Conservation (phyloP, 2,113 vertebrate genomes). For the Sinocyclocheilus rhinocerous region DNA sequence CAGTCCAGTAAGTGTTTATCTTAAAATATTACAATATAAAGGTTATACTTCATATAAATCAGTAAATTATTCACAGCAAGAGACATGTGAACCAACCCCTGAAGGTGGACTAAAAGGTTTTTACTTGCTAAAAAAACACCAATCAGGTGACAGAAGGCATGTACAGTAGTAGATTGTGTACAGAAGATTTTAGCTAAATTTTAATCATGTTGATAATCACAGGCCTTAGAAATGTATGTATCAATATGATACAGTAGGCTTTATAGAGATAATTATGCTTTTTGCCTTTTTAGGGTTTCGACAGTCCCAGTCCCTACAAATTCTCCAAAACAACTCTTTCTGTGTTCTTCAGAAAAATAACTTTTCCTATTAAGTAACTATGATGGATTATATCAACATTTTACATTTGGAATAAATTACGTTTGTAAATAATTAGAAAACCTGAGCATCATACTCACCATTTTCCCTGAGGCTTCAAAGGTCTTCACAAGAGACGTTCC, state of each 20-base stretch:
- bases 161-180: too few species aligned
- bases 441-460: constrained; percentile 77
- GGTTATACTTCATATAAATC: neutral
- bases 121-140: too few species aligned
- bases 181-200: too few species aligned
- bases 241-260: neutral
- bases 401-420: neutral
- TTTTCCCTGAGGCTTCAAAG: constrained; percentile 95
- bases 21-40: too few species aligned
- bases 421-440: neutral
- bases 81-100: neutral
- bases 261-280: neutral
- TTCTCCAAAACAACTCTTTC: neutral
- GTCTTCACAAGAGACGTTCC: constrained; percentile 86
- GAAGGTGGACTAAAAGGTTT: too few species aligned
- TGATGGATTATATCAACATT: neutral
- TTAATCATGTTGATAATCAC: too few species aligned
- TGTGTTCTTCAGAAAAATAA: neutral
- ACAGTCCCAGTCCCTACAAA: neutral
- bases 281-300: neutral
- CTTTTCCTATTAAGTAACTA: neutral
- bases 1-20: neutral
- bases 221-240: too few species aligned
- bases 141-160: too few species aligned
- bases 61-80: neutral